These are phyloP conservation scores for Limnephilus lunatus DNA, from an alignment of 2,888 invertebrate genomes.

Conservation along the genomic window DNA sequence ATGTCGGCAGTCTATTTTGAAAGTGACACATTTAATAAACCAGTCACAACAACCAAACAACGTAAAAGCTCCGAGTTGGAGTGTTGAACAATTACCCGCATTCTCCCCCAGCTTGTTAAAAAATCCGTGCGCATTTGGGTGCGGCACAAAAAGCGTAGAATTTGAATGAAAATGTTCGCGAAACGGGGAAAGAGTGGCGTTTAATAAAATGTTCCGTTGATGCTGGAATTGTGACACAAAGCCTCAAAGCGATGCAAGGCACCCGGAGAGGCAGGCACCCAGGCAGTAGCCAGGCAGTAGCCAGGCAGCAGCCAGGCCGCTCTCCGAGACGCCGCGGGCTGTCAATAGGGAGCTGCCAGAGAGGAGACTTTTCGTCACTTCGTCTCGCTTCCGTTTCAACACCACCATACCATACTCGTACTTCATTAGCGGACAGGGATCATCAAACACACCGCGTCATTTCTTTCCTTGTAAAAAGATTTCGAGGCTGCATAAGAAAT, in stretches of 20 bases:
- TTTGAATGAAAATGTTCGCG: slow-evolving; percentile 15
- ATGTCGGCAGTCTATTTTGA: neutral
- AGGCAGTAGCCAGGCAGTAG: neutral
- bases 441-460: neutral
- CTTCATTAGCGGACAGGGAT: neutral
- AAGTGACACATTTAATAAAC: neutral
- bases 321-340: slow-evolving; percentile 1
- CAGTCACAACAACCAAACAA: neutral
- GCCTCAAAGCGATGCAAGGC: slow-evolving; percentile 20
- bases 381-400: neutral
- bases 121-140: slow-evolving; percentile 13
- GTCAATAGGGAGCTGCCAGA: neutral
- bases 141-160: slow-evolving; percentile 24
- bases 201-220: slow-evolving; percentile 36
- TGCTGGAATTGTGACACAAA: slow-evolving; percentile 43
- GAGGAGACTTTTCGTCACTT: neutral
- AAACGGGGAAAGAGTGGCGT: slow-evolving; percentile 33
- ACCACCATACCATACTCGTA: neutral
- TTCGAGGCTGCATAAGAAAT: no score
- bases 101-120: slow-evolving; percentile 7
- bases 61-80: neutral
- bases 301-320: neutral
- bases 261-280: neutral
- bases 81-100: neutral
- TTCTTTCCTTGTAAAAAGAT: no score